Evolutionary conservation across 1,140 invertebrate genomes (phyloP).

Genomic region (Watersipora subatra): DNA sequence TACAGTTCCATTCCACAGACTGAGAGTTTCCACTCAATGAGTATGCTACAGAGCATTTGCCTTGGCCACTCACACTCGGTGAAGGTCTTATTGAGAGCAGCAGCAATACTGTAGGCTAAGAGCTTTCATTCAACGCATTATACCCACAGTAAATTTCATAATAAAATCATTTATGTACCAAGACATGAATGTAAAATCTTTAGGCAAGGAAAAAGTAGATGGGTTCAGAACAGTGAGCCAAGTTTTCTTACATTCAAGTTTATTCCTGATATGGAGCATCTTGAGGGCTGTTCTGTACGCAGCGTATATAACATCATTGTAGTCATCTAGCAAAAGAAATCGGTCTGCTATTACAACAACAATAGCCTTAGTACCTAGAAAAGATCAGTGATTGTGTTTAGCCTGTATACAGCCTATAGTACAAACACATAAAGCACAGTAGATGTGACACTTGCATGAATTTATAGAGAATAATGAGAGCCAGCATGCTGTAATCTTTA

Average conservation of each 20-base stretch:
- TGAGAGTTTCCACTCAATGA: too few species aligned
- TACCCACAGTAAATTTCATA: neutral
- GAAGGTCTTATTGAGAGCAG: neutral
- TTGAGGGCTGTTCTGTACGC: constrained; percentile 34
- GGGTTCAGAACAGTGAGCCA: neutral
- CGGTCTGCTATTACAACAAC: too few species aligned
- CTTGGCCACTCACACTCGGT: too few species aligned
- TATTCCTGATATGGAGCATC: constrained; percentile 32
- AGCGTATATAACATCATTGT: constrained; percentile 26
- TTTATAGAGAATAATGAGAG: too few species aligned
- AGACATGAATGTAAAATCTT: neutral
- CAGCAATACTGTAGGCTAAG: neutral
- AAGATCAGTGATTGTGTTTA: too few species aligned
- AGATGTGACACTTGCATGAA: too few species aligned
- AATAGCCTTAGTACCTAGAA: too few species aligned
- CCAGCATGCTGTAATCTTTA: too few species aligned
- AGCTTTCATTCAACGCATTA: neutral
- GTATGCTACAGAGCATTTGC: too few species aligned
- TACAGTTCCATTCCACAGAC: too few species aligned
- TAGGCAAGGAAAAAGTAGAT: neutral
- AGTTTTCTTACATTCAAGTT: constrained; percentile 47
- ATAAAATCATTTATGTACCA: neutral
- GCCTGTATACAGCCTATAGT: too few species aligned
- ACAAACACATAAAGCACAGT: too few species aligned
- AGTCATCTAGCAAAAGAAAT: constrained; percentile 17